Evolutionary conservation across 2,797 vertebrate genomes (phyloP), one percentile per base, ranked within the genome.

Genomic region (Falco columbarius): DNA sequence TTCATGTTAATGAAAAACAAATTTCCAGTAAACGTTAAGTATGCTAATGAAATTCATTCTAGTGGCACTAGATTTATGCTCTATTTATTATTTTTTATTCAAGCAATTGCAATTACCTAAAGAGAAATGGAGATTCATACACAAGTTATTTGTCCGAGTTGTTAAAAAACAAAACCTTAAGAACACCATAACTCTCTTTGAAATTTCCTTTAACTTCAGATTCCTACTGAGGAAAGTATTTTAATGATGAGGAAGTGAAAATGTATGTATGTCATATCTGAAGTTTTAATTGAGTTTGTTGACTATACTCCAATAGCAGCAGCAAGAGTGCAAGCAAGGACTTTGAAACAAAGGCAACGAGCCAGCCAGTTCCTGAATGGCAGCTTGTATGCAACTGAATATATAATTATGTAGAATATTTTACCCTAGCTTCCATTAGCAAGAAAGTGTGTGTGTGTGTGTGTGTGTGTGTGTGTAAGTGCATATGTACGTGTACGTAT

Each of bases 1-100:
- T 91, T 62, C 90, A 87, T 68, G 65, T 93, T 98, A 98, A 97
- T 97, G 90, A 96, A 96, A 94, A 94, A 82, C 77, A 95, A 93
- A 95, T 97, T 93, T 97, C 73, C 72, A 49, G 52, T 62, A 91
- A 85, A 82, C 40, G 66, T 86, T 87, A 89, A 87, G 65, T 18
- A 77, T 91, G 71, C 55, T 95, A 94, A 96, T 94, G 44, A 89
- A 97, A 97, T 95, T 79, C 24, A 81, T 94, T 83, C 65, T 21
- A 70, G n/a, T 81, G 80, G 38, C 9, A n/a, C 88, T 91, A 90
- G 86, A 95, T 97, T 93, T 89, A 70, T 89, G 65, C 52, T 40
- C 46, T 88, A 51, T 86, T 97, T 95, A 87, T 94, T 81, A 36
- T 55, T 94, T 96, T 93, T 96, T 92, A 89, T 96, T 94, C 87